Percentiles rank a stretch among this genome's conserved stretches.
Evolutionary conservation across 2,113 vertebrate species (phyloP).

Genomic region (Girardinichthys multiradiatus): DNA sequence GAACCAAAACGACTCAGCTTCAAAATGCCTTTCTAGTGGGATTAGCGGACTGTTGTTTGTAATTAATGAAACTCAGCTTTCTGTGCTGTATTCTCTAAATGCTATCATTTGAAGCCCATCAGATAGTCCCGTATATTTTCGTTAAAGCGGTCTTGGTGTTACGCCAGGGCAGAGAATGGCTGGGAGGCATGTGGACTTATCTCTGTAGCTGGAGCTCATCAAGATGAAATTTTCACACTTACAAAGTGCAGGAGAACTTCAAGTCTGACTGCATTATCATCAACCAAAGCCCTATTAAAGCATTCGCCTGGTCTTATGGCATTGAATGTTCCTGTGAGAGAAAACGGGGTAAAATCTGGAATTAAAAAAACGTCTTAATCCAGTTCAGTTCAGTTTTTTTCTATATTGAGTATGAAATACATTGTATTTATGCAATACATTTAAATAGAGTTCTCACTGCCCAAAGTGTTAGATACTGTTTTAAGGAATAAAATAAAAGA

Average conservation of each 20-base stretch:
- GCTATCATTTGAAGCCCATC: constrained; percentile 66
- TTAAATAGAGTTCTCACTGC: not conserved
- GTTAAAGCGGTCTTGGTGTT: constrained; percentile 44
- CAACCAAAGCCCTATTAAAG: not conserved
- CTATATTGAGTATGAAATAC: not conserved
- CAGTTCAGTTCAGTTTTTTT: not conserved
- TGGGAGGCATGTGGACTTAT: constrained; percentile 48
- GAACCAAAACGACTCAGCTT: constrained; percentile 82
- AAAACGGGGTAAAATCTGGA: not conserved
- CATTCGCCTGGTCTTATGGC: not conserved
- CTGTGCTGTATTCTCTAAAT: constrained; percentile 70
- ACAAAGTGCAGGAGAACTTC: constrained; percentile 21
- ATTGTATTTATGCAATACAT: not conserved
- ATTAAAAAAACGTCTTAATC: not conserved
- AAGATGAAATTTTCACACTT: constrained; percentile 52
- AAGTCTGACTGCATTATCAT: constrained; percentile 16
- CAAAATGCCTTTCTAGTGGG: constrained; percentile 89
- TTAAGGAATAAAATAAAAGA: not conserved
- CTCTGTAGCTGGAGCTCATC: constrained; percentile 50
- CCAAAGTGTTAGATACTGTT: too few relatives aligned
- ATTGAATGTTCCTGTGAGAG: constrained; percentile 13
- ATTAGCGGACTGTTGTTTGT: constrained; percentile 92
- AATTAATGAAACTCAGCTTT: constrained; percentile 94
- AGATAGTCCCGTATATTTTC: constrained; percentile 60
- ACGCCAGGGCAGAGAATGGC: constrained; percentile 40